Percentiles rank a stretch among this genome's conserved stretches.
Conservation (phyloP, 2,888 invertebrate species). For the Aplocera efformata region DNA sequence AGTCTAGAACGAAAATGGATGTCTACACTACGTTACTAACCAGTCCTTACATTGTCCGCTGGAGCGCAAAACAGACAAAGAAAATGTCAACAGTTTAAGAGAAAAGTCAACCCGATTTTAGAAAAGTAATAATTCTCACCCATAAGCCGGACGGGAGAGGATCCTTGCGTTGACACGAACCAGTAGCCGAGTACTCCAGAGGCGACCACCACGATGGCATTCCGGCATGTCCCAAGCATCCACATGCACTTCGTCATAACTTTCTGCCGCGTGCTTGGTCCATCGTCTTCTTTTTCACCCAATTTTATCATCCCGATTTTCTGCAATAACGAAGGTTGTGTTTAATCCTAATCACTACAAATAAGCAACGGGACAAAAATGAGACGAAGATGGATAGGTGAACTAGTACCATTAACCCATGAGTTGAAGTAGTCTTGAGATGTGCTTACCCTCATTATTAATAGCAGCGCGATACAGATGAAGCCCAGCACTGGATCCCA, state of each 20-base stretch:
- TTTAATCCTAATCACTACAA: not conserved
- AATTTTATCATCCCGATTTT: conserved; percentile 83
- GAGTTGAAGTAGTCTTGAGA: too few species aligned
- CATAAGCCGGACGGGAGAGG: conserved; percentile 84
- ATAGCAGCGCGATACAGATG: conserved; percentile 86
- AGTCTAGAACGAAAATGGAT: conserved; percentile 2
- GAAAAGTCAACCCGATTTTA: too few species aligned
- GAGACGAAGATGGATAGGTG: too few species aligned
- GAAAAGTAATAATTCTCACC: conserved; percentile 60
- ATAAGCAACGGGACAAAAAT: too few species aligned
- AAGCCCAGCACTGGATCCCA: conserved; percentile 89
- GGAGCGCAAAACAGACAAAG: conserved; percentile 43
- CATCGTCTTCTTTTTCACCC: conserved; percentile 76
- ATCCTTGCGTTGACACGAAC: conserved; percentile 71
- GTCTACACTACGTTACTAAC: conserved; percentile 46
- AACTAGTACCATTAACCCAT: too few species aligned
- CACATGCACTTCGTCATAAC: conserved; percentile 85
- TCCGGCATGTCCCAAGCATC: conserved; percentile 89
- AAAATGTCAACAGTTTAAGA: conserved; percentile 7
- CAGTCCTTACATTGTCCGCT: conserved; percentile 58
- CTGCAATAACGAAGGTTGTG: conserved; percentile 57
- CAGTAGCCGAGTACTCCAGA: conserved; percentile 86
- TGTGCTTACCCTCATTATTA: conserved; percentile 86
- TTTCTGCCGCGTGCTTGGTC: conserved; percentile 77
- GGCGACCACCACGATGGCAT: conserved; percentile 90